Evolutionary conservation across 2,113 vertebrate genomes (phyloP).

Genomic region (Motacilla tschutschensis): DNA sequence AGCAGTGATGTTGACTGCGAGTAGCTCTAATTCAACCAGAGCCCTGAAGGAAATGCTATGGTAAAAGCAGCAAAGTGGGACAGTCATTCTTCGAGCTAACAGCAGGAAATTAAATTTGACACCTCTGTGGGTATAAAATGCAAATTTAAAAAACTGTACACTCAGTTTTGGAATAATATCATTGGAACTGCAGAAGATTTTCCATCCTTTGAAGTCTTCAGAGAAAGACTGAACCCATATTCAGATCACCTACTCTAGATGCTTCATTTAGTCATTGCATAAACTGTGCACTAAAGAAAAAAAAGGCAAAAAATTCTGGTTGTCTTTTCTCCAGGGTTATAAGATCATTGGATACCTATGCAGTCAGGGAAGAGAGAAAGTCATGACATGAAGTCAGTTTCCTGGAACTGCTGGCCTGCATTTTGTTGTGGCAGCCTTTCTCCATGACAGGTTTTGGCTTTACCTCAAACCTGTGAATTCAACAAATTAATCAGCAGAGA

Average conservation of each 20-base stretch:
- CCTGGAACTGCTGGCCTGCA: not conserved
- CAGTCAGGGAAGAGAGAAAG: not conserved
- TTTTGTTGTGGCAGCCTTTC: not conserved
- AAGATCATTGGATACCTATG: not conserved
- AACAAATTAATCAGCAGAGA: not conserved
- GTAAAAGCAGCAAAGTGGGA: not conserved
- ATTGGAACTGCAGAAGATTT: not conserved
- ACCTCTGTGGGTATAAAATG: not conserved
- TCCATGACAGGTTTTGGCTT: not conserved
- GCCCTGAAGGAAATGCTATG: not conserved
- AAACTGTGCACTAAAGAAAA: not conserved
- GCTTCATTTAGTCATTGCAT: not conserved
- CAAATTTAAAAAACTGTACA: not conserved
- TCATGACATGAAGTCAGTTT: not conserved
- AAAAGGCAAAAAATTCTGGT: not conserved
- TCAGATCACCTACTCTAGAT: not conserved
- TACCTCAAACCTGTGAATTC: not conserved
- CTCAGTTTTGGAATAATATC: not conserved
- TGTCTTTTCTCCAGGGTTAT: not conserved
- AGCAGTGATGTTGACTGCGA: not conserved
- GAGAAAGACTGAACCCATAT: not conserved
- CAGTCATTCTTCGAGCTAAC: not conserved
- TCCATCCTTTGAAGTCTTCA: not conserved
- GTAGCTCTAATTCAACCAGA: not conserved
- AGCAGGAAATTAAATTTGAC: slow-evolving; percentile 21